Base-by-base conservation (phyloP, 92 coral and sea anemone species). In the Scolanthus callimorphus region DNA sequence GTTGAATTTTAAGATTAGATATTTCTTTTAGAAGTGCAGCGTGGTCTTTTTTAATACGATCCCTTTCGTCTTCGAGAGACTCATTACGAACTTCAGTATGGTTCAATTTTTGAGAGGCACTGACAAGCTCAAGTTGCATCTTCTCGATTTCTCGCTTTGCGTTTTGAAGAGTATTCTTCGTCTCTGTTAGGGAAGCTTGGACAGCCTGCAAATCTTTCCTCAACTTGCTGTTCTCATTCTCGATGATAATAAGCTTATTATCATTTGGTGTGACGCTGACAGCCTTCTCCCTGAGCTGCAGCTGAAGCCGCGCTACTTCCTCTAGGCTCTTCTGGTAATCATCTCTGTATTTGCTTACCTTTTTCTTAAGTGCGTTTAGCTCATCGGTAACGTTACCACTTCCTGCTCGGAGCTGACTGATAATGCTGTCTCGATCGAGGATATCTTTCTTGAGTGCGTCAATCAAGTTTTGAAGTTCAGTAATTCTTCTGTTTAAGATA, bases 11-110 rank as follows among this genome's bases (percentile, higher is more conserved):
- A 24, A 83, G 26, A 24, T 78, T 78, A 2, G 96, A 82, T 24
- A 64, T 56, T 34, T 83, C 80, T 49, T 73, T 69, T 57, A 72
- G 76, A 22, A 71, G 49, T 49, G 65, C 67, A 57, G 64, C 64
- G 17, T 54, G 31, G 39, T 78, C 96, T 25, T 74, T 83, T 51
- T 73, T 83, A 21, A 62, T 37, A 43, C 78, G 78, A 0, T 78
- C 84, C 47, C 69, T 65, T 39, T 87, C 86, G 0, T 76, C 76
- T 64, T 83, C 90, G 10, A 87, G 41, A 11, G 81, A 77, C 43
- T 76, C 90, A 27, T 73, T 72, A 55, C 84, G 69, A 39, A 80
- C 96, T 59, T 82, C 96, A 17, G 72, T 49, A 44, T 80, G 90
- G 25, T 76, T 78, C 20, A 72, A 57, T 49, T 87, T 84, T 34